phyloP scores from a whole-genome alignment of 1,140 invertebrate species.

The Bombus balteatus region DNA sequence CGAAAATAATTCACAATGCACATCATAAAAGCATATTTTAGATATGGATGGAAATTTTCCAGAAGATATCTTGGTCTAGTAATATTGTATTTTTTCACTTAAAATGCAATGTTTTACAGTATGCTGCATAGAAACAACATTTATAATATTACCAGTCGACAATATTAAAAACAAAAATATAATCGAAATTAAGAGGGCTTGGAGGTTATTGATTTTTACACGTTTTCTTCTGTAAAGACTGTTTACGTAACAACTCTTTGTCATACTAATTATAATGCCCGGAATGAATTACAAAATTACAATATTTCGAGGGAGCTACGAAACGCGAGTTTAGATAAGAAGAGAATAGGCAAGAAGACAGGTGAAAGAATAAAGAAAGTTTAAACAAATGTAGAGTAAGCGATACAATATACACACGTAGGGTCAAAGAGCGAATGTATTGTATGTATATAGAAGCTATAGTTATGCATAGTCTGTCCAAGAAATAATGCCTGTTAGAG shows the following conservation, averaged over 20 bases:
- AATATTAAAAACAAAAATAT: background rate
- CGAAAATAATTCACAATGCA: background rate
- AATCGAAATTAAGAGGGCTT: background rate
- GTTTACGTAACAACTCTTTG: conserved; percentile 1
- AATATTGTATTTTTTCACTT: background rate
- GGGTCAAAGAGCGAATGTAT: conserved; percentile 37
- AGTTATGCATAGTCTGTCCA: conserved; percentile 23
- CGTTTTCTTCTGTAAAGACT: background rate
- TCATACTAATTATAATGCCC: conserved; percentile 2
- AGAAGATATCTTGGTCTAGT: background rate
- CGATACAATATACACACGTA: conserved; percentile 60
- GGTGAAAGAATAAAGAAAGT: conserved; percentile 51
- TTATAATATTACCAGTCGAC: background rate
- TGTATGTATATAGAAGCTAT: conserved; percentile 56
- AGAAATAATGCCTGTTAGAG: conserved; percentile 40
- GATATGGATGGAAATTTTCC: background rate
- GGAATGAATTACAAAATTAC: conserved; percentile 8
- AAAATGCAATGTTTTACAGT: background rate
- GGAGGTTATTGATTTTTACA: background rate
- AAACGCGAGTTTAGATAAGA: conserved; percentile 36
- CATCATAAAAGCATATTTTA: background rate
- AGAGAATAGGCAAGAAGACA: conserved; percentile 39
- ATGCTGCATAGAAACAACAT: background rate
- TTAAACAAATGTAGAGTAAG: conserved; percentile 60
- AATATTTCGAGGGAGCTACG: background rate